Evolutionary conservation across 2,888 invertebrate genomes (phyloP).

Genomic region (Meloe dianella): DNA sequence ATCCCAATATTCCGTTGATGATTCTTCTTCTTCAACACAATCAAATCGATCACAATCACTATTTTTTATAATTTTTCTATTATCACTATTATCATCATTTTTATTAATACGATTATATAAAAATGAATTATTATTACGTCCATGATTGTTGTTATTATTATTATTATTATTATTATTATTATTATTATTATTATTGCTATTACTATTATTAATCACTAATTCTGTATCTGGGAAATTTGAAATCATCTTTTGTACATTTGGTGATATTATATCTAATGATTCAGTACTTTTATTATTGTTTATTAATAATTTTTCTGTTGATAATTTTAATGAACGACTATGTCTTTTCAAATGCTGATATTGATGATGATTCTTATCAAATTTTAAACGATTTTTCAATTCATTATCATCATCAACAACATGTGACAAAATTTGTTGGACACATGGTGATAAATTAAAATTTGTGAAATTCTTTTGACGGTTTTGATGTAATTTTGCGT

Average conservation of each 20-base stretch:
- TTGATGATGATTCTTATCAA: constrained; percentile 46
- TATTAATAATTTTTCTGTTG: constrained; percentile 37
- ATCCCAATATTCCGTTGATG: constrained; percentile 16
- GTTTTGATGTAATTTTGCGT: constrained; percentile 65
- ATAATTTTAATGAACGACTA: constrained; percentile 9
- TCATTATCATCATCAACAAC: constrained; percentile 56
- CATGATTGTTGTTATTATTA: constrained; percentile 12
- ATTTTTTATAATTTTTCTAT: constrained; percentile 12
- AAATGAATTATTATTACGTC: constrained; percentile 45
- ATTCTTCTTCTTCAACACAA: constrained; percentile 20
- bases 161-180: constrained; percentile 42
- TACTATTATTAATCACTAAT: constrained; percentile 51
- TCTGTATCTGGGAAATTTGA: constrained; percentile 62
- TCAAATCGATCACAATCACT: constrained; percentile 26
- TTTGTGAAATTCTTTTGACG: constrained; percentile 38
- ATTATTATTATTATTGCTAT: constrained; percentile 40
- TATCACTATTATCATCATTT: constrained; percentile 25
- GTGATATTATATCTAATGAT: constrained; percentile 57
- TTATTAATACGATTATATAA: constrained; percentile 34
- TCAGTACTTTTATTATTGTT: constrained; percentile 49
- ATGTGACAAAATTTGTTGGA: constrained; percentile 68
- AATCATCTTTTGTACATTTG: constrained; percentile 65
- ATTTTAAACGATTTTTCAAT: constrained; percentile 54
- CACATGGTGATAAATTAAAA: constrained; percentile 66
- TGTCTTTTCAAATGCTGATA: neutral